phyloP scores from a whole-genome alignment of 2,113 vertebrate species.

The Okapia johnstoni region DNA sequence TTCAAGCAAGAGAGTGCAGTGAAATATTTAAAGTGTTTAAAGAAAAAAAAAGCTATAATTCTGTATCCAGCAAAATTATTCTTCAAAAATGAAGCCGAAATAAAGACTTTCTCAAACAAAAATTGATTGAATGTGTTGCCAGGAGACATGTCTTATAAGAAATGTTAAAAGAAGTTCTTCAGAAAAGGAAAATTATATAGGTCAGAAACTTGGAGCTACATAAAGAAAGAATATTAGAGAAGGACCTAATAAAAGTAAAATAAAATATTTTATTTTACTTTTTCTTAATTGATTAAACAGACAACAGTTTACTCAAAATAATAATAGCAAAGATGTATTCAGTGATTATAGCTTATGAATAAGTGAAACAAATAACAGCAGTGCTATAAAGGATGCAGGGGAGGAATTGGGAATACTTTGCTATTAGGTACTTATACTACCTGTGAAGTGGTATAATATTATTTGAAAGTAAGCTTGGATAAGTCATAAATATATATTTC shows the following conservation, averaged over 20 bases:
- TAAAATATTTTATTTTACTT: not conserved
- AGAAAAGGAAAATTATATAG: not conserved
- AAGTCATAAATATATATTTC: not conserved
- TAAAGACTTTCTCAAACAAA: not conserved
- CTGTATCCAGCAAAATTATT: not conserved
- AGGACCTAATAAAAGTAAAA: not conserved
- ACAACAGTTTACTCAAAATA: not conserved
- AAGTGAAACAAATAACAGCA: not conserved
- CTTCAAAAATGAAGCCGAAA: not conserved
- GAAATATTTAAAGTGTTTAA: not conserved
- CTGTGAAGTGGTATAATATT: not conserved
- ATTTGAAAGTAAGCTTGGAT: not conserved
- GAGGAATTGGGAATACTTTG: not conserved
- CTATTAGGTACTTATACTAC: not conserved
- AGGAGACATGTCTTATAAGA: not conserved
- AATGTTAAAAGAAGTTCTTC: slow-evolving; percentile 12
- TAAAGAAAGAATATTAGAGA: not conserved
- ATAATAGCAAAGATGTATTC: not conserved
- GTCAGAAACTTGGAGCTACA: not conserved
- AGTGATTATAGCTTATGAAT: not conserved
- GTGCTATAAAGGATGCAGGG: not conserved
- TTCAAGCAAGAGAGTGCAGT: not conserved
- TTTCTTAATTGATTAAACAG: not conserved
- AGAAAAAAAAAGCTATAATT: not conserved
- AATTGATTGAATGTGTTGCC: not conserved